Conservation (phyloP, 1,140 invertebrate species). For the Heliconius himera region DNA sequence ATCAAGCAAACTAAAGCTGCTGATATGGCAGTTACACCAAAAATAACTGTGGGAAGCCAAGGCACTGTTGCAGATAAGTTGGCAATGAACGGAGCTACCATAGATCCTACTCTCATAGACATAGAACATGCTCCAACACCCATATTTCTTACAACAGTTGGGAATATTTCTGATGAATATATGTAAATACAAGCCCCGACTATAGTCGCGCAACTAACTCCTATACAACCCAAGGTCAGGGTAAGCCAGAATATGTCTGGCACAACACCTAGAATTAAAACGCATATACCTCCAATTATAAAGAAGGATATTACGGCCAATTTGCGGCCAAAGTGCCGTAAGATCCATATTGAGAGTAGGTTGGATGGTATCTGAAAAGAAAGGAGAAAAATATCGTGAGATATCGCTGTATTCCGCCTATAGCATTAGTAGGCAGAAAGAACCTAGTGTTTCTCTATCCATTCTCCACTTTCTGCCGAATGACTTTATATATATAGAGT, state of each 20-base stretch:
- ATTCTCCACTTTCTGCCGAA: too few species aligned
- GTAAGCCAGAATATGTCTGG: constrained; percentile 58
- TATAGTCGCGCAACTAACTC: constrained; percentile 85
- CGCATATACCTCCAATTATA: constrained; percentile 55
- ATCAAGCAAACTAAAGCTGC: constrained; percentile 85
- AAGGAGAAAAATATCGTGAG: background rate
- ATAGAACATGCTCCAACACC: constrained; percentile 85
- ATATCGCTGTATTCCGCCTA: too few species aligned
- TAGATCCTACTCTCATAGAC: constrained; percentile 85
- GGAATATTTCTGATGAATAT: constrained; percentile 86
- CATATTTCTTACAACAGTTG: constrained; percentile 86
- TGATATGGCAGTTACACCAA: constrained; percentile 84
- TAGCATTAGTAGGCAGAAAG: too few species aligned
- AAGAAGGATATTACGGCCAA: constrained; percentile 50
- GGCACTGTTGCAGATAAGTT: constrained; percentile 71
- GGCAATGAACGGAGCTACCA: constrained; percentile 85
- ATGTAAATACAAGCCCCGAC: constrained; percentile 85
- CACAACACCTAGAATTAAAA: constrained; percentile 53
- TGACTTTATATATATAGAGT: too few species aligned
- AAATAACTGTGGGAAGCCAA: constrained; percentile 86
- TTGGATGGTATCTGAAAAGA: constrained; percentile 67
- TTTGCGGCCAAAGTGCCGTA: constrained; percentile 59
- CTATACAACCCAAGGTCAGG: constrained; percentile 72
- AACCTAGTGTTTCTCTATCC: too few species aligned
- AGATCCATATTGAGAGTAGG: constrained; percentile 59